Base-by-base conservation (phyloP, 2,113 vertebrate genomes). In the Gasterosteus nipponicus region DNA sequence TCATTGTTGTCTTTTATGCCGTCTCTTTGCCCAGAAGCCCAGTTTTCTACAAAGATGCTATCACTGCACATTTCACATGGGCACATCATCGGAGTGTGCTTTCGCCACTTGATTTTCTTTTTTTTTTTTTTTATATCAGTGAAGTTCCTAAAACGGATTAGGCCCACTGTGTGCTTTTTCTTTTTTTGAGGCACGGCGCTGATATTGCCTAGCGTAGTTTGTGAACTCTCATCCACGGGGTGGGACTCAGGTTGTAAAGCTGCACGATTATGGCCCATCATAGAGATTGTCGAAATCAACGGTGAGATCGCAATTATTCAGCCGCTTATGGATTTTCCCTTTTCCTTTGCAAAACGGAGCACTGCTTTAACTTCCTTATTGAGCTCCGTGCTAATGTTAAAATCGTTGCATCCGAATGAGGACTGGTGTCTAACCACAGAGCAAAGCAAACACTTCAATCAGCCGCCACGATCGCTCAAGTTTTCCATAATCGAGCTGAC, bases 31-130 rank as follows among this genome's bases (percentile, higher is more conserved):
- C 84, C 26, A 7, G 26, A 91, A 57, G 89, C 76, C 46, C 68
- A 22, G 61, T 80, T 90, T 85, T 86, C 81, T 79, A 73, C 84
- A 77, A 86, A 89, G 90, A 89, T 88, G 84, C 79, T 90, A 89
- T 92, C 88, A 26, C 74, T 65, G 75, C 11, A 60, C 71, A 85
- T 83, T 87, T 91, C 78, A 49, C 69, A 76, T 47, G 74, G 86
- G 85, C 77, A 15, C 66, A 60, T 86, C 86, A 89, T 89, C 87
- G 74, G 69, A 3, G 54, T 76, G 74, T 73, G 78, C 82, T 81
- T 80, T 41, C 67, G 77, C 75, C 38, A 61, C 83, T 83, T 86
- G 87, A 90, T 87, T 84, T 26, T 26, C 22, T 26, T 26, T 26
- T 26, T 26, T 26, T 26, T 26, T 26, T 26, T 26, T 26, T 69